These are phyloP conservation scores for Leucophenga montana DNA, from an alignment of 2,888 invertebrate species.

Conservation along the genomic window DNA sequence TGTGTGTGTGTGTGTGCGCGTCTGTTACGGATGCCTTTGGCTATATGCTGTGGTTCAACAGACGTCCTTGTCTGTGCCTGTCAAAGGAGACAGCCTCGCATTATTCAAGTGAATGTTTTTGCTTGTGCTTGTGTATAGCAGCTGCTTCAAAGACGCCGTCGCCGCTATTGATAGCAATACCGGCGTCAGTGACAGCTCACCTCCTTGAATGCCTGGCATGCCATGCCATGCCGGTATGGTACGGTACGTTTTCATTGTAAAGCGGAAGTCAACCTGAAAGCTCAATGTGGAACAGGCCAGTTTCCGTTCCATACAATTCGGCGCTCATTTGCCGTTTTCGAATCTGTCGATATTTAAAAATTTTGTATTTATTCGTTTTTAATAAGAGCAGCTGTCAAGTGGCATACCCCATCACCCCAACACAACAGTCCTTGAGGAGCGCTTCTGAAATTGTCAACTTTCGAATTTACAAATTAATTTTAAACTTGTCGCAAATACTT, in stretches of 20 bases:
- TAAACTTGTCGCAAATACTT: constrained; percentile 66
- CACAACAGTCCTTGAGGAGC: no score
- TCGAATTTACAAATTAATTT: constrained; percentile 68
- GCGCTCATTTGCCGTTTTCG: no score
- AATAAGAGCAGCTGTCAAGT: neutral
- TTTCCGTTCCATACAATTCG: no score
- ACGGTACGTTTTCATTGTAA: neutral
- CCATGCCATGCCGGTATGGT: no score
- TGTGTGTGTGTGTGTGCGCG: constrained; percentile 10
- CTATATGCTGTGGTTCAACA: no score
- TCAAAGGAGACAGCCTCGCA: neutral
- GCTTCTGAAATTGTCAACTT: constrained; percentile 43
- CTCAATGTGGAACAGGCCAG: neutral
- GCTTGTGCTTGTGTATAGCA: no score
- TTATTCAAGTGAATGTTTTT: no score
- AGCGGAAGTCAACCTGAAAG: constrained; percentile 8
- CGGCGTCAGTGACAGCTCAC: neutral
- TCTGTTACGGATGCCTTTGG: neutral
- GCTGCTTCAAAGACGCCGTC: no score
- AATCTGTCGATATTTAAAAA: neutral
- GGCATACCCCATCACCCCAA: neutral
- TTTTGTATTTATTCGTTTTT: neutral
- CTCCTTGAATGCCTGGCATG: no score
- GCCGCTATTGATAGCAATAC: neutral
- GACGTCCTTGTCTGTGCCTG: no score